phyloP scores from a whole-genome alignment of 2,797 vertebrate genomes.

The Linurgus olivaceus region DNA sequence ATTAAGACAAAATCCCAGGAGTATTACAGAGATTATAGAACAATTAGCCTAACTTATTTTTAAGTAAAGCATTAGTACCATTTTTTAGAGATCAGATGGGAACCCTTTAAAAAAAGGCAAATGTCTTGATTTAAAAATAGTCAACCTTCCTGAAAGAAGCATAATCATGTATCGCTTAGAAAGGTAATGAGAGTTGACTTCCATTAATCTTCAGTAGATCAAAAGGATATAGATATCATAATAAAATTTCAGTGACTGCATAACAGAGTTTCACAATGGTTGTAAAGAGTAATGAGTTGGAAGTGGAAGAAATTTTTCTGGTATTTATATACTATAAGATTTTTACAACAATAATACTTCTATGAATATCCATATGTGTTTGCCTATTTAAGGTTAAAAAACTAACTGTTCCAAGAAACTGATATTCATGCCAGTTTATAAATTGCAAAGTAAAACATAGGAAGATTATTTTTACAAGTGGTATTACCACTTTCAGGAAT shows the following conservation, averaged over 20 bases:
- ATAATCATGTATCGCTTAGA: slow-evolving; percentile 23
- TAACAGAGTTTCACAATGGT: background rate
- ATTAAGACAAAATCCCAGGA: background rate
- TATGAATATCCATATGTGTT: background rate
- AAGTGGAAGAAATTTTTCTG: background rate
- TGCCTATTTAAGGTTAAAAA: slow-evolving; percentile 11
- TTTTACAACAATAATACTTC: background rate
- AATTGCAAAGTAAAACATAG: background rate
- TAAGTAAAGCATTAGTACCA: background rate
- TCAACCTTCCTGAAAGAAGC: background rate
- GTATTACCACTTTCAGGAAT: background rate
- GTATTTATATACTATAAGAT: background rate
- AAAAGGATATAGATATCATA: slow-evolving; percentile 30
- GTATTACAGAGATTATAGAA: background rate
- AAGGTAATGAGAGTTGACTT: slow-evolving; percentile 41
- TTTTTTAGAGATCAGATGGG: slow-evolving; percentile 33
- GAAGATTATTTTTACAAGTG: background rate
- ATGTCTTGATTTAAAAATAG: slow-evolving; percentile 40
- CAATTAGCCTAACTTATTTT: slow-evolving; percentile 22
- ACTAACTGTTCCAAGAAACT: background rate
- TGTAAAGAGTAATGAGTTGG: background rate
- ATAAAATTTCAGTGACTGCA: slow-evolving; percentile 34
- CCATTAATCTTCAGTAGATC: slow-evolving; percentile 33
- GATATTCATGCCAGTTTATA: background rate
- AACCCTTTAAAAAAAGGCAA: background rate